Percentiles rank a stretch among this genome's conserved stretches.
Conservation (phyloP, 2,113 vertebrate species). For the Nicator chloris region DNA sequence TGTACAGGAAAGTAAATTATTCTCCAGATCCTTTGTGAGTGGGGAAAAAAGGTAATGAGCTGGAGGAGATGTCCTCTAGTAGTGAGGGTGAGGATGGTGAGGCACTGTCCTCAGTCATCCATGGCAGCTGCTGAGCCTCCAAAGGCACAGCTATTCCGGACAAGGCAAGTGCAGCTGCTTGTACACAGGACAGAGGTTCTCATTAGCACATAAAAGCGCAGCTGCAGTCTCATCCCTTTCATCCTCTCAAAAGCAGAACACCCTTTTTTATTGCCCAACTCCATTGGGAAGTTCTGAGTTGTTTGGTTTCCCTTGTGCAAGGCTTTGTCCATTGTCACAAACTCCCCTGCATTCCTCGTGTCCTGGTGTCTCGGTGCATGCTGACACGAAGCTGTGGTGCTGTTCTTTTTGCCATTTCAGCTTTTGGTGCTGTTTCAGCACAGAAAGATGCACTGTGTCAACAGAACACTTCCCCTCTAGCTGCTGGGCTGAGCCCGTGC, state of each 20-base stretch:
- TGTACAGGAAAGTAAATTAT: background rate
- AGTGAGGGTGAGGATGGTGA: background rate
- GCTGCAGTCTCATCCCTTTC: background rate
- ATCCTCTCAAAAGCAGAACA: background rate
- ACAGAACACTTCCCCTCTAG: background rate
- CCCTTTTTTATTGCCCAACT: background rate
- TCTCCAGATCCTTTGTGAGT: background rate
- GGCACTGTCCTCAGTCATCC: background rate
- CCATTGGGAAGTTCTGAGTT: background rate
- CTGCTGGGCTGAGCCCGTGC: background rate
- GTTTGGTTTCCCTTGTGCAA: background rate
- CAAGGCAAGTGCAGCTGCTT: background rate
- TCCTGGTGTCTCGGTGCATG: background rate
- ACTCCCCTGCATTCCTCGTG: background rate
- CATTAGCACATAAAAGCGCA: background rate
- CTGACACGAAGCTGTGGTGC: background rate
- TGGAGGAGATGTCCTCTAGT: background rate
- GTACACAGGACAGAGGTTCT: background rate
- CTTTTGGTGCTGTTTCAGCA: background rate
- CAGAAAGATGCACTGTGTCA: background rate
- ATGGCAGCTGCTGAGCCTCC: background rate
- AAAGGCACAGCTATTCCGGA: background rate
- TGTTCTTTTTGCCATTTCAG: background rate
- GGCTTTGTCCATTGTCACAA: background rate
- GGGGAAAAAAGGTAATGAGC: background rate